A percentile compares a stretch with the other conserved stretches of the same genome.
These are phyloP conservation scores for Blera fallax DNA, from an alignment of 2,888 invertebrate species.

Conservation along the genomic window DNA sequence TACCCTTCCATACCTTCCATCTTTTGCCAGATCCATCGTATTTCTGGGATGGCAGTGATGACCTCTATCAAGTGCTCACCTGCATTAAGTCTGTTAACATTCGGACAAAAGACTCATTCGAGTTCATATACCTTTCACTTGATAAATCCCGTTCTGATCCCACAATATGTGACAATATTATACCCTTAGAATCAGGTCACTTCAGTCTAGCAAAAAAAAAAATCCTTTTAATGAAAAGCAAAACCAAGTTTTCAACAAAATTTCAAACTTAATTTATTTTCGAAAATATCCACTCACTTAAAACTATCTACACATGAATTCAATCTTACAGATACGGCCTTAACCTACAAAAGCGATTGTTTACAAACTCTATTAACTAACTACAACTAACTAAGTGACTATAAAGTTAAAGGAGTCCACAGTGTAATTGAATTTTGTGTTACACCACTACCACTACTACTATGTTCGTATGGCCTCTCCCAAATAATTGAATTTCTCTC, in stretches of 20 bases:
- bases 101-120: no score
- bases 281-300: slow-evolving; percentile 20
- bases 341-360: slow-evolving; percentile 32
- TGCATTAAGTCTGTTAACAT: no score
- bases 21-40: no score
- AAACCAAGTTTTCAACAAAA: slow-evolving; percentile 8
- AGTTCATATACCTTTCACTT: no score
- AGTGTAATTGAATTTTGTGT: slow-evolving; percentile 51
- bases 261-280: slow-evolving; percentile 47
- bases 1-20: no score
- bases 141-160: no score
- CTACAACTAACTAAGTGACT: slow-evolving; percentile 53
- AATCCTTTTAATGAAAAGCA: not conserved
- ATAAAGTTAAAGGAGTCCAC: slow-evolving; percentile 49
- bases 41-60: no score
- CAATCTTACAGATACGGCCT: slow-evolving; percentile 27
- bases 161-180: no score
- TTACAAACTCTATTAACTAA: slow-evolving; percentile 51
- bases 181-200: no score
- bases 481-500: slow-evolving; percentile 42
- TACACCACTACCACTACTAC: not conserved
- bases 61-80: no score
- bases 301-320: slow-evolving; percentile 19
- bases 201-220: no score
- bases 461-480: no score